These are phyloP conservation scores for Poeciliopsis gracilis DNA, from an alignment of 2,797 vertebrate species.

Conservation along the genomic window DNA sequence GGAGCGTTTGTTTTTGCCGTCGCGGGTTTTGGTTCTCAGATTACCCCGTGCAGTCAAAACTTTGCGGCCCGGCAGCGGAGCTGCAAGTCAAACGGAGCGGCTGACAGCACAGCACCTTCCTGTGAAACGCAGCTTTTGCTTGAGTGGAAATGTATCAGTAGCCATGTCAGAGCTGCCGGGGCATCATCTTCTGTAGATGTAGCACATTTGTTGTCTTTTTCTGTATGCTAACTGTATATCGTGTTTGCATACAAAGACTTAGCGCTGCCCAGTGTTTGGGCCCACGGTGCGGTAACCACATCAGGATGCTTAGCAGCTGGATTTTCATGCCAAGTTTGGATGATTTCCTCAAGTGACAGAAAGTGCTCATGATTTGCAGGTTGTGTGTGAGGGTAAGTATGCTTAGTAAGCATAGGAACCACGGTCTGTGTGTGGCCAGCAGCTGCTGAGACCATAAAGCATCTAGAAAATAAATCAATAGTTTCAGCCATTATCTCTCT, in stretches of 20 bases:
- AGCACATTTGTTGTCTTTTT: slow-evolving; percentile 20
- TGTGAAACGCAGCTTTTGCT: slow-evolving; percentile 39
- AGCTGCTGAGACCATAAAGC: slow-evolving; percentile 43
- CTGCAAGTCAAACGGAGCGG: slow-evolving; percentile 27
- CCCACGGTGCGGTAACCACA: slow-evolving; percentile 8
- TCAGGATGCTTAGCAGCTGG: slow-evolving; percentile 8
- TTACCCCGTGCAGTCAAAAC: slow-evolving; percentile 36
- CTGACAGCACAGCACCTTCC: slow-evolving; percentile 21
- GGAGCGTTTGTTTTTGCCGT: slow-evolving; percentile 14
- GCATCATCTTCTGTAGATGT: slow-evolving; percentile 36
- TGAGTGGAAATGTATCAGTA: slow-evolving; percentile 35
- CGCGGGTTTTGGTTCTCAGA: slow-evolving; percentile 16
- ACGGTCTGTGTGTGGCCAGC: slow-evolving; percentile 34
- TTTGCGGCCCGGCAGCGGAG: slow-evolving; percentile 18
- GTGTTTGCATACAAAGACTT: slow-evolving; percentile 47
- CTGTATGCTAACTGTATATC: slow-evolving; percentile 29
- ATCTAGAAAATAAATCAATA: slow-evolving; percentile 66
- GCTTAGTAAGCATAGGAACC: slow-evolving; percentile 25
- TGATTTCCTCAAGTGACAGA: slow-evolving; percentile 10
- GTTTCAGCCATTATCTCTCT: slow-evolving; percentile 60
- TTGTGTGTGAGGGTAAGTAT: slow-evolving; percentile 8
- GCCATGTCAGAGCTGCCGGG: slow-evolving; percentile 20
- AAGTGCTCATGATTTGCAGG: background rate
- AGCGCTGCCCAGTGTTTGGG: slow-evolving; percentile 14
- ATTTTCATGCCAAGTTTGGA: background rate